These are phyloP conservation scores for Disparrhopalites patrizii DNA, from an alignment of 2,888 invertebrate species.

Conservation along the genomic window DNA sequence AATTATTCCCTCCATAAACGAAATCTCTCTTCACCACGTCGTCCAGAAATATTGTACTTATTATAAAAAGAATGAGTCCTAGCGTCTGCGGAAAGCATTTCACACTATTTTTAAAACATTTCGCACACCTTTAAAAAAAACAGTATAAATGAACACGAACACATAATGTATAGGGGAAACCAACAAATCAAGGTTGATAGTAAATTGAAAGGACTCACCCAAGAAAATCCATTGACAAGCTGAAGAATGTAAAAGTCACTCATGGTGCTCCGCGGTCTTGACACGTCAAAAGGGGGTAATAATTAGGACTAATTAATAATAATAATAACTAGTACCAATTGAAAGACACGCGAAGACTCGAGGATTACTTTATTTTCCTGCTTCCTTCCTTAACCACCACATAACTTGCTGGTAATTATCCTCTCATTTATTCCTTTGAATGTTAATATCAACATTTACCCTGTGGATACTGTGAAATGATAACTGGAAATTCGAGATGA, in stretches of 20 bases:
- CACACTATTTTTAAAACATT: no score
- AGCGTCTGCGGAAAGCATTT: not conserved
- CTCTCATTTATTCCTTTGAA: not conserved
- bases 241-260: not conserved
- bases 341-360: not conserved
- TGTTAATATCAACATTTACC: no score
- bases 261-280: no score
- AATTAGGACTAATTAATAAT: not conserved
- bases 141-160: not conserved
- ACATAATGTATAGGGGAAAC: not conserved
- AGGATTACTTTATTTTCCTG: not conserved
- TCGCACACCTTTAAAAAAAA: not conserved
- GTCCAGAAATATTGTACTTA: slow-evolving; percentile 9
- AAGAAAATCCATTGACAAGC: slow-evolving; percentile 1
- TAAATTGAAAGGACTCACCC: not conserved
- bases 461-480: no score
- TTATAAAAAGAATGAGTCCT: not conserved
- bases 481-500: no score
- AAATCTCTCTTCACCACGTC: not conserved
- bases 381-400: not conserved
- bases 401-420: not conserved
- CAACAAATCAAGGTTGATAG: not conserved
- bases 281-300: no score
- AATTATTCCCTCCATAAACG: no score
- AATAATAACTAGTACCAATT: not conserved